These are phyloP conservation scores for Lucilia sericata DNA, from an alignment of 1,140 invertebrate species.

Conservation along the genomic window DNA sequence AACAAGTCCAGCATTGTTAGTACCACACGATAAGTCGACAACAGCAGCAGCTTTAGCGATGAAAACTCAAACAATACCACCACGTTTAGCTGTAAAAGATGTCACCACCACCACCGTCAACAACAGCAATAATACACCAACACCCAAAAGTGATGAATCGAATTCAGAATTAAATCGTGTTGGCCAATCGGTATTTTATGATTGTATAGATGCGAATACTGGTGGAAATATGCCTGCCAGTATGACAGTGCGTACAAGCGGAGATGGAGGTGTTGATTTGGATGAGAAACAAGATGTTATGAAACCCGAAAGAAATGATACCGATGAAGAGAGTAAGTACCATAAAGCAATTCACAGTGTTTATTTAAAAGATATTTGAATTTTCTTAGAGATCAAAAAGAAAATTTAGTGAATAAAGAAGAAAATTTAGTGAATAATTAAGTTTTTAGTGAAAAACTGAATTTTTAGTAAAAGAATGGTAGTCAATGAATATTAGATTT, in stretches of 20 bases:
- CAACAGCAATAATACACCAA: conserved; percentile 40
- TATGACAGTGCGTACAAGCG: background rate
- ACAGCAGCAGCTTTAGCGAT: conserved; percentile 21
- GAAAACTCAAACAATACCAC: conserved; percentile 45
- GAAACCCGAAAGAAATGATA: conserved; percentile 77
- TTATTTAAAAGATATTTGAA: too few species aligned
- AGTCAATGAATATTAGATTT: too few species aligned
- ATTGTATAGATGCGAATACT: conserved; percentile 69
- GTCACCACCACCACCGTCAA: conserved; percentile 49
- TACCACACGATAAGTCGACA: conserved; percentile 43
- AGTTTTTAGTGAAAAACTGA: too few species aligned
- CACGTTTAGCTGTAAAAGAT: conserved; percentile 31
- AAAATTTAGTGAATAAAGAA: too few species aligned
- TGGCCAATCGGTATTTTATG: conserved; percentile 69
- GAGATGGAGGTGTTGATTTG: conserved; percentile 48
- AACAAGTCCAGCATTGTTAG: conserved; percentile 47
- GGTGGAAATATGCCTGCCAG: conserved; percentile 51
- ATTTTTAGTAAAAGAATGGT: too few species aligned
- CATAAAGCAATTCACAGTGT: background rate
- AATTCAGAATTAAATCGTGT: conserved; percentile 63
- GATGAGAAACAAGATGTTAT: conserved; percentile 82
- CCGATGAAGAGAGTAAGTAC: conserved; percentile 75
- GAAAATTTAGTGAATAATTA: too few species aligned
- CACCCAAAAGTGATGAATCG: conserved; percentile 61
- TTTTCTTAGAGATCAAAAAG: too few species aligned